These are phyloP conservation scores for Merluccius polli DNA, from an alignment of 2,797 vertebrate species.

Conservation along the genomic window DNA sequence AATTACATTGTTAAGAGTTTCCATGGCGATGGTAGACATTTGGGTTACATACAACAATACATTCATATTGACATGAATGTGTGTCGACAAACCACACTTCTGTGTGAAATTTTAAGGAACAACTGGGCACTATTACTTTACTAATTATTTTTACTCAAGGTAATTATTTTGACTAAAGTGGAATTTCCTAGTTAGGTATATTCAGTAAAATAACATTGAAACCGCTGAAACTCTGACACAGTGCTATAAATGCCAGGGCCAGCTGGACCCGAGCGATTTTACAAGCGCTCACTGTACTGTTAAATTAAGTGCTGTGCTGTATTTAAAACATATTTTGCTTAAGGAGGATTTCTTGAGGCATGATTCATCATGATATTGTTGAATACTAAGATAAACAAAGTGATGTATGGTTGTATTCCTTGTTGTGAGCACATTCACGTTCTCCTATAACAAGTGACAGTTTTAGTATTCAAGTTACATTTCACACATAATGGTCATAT, in stretches of 20 bases:
- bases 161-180: slow-evolving; percentile 51
- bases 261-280: slow-evolving; percentile 56
- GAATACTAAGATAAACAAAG: neutral
- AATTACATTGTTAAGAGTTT: no score
- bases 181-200: slow-evolving; percentile 45
- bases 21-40: no score
- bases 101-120: neutral
- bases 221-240: slow-evolving; percentile 49
- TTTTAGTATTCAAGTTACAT: slow-evolving; percentile 7
- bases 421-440: neutral
- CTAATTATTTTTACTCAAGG: neutral
- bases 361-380: neutral
- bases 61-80: neutral
- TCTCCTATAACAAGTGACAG: neutral
- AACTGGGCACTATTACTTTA: slow-evolving; percentile 7
- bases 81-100: neutral
- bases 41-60: neutral
- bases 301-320: slow-evolving; percentile 57
- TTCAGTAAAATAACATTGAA: slow-evolving; percentile 55
- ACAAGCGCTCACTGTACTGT: slow-evolving; percentile 51
- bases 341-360: slow-evolving; percentile 12
- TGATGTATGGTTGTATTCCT: neutral
- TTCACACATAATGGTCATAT: neutral
- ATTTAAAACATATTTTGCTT: slow-evolving; percentile 56
- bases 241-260: slow-evolving; percentile 50